A percentile compares a stretch with the other conserved stretches of the same genome.
Evolutionary conservation across 2,888 invertebrate species (phyloP).

Genomic region (Pomacea canaliculata): DNA sequence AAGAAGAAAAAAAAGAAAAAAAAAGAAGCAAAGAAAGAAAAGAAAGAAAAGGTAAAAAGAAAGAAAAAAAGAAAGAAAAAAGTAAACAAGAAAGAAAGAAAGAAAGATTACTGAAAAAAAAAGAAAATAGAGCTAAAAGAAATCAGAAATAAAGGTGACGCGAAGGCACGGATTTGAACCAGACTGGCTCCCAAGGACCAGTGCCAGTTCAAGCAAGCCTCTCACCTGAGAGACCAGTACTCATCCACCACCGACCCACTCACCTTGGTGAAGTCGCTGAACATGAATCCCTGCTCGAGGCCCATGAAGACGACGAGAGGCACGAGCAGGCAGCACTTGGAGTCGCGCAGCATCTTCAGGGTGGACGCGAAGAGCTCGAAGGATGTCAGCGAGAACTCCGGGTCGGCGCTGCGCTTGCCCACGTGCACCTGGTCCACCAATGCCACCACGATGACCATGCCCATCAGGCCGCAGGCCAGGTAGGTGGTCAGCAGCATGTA

Average conservation of each 20-base stretch:
- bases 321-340: constrained; percentile 60
- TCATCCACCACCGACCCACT: constrained; percentile 11
- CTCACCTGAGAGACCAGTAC: not conserved
- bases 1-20: too few species aligned
- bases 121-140: too few species aligned
- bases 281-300: constrained; percentile 66
- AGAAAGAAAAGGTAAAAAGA: too few species aligned
- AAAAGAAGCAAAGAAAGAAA: too few species aligned
- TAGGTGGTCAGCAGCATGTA: constrained; percentile 61
- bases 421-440: constrained; percentile 55
- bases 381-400: constrained; percentile 47
- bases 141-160: too few species aligned
- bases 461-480: constrained; percentile 60
- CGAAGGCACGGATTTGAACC: too few species aligned
- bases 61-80: not conserved
- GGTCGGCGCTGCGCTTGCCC: constrained; percentile 41
- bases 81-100: not conserved
- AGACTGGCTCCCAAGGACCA: too few species aligned
- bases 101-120: too few species aligned
- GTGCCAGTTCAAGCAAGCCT: too few species aligned
- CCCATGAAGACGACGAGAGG: constrained; percentile 65
- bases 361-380: constrained; percentile 58
- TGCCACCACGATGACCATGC: constrained; percentile 52
- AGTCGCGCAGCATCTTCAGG: constrained; percentile 58
- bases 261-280: constrained; percentile 68